A percentile compares a stretch with the other conserved stretches of the same genome.
phyloP scores from a whole-genome alignment of 2,888 invertebrate species.

The Physocephala rufipes region DNA sequence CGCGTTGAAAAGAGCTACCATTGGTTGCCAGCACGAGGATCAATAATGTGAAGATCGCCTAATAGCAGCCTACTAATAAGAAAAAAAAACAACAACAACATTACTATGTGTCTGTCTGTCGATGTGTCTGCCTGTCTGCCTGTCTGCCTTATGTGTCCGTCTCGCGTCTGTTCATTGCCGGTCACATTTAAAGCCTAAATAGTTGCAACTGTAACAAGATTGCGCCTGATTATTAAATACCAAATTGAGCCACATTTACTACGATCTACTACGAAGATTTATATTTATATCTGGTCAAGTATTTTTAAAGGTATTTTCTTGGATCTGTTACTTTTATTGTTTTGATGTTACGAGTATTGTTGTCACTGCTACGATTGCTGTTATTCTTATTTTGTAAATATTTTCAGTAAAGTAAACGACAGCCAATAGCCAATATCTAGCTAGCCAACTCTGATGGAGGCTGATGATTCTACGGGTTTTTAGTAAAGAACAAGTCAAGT shows the following conservation, averaged over 20 bases:
- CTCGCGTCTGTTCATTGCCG: background rate
- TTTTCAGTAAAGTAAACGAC: background rate
- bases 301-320: constrained; percentile 26
- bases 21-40: background rate
- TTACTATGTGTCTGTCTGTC: background rate
- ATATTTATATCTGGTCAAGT: constrained; percentile 40
- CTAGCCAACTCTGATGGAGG: no score
- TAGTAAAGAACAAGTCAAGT: no score
- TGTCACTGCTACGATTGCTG: background rate
- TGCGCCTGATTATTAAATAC: constrained; percentile 22
- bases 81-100: constrained; percentile 10
- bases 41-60: background rate
- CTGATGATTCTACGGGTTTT: no score
- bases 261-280: constrained; percentile 41
- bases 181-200: constrained; percentile 23
- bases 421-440: no score
- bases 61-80: background rate
- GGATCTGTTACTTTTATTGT: background rate
- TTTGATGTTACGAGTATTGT: constrained; percentile 7
- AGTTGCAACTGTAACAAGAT: constrained; percentile 27
- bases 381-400: background rate
- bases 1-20: background rate
- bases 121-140: no score
- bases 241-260: constrained; percentile 31
- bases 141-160: background rate